Evolutionary conservation across 1,140 invertebrate species (phyloP), one percentile per base, ranked within the genome.

Genomic region (Pseudachorutes palmiensis): DNA sequence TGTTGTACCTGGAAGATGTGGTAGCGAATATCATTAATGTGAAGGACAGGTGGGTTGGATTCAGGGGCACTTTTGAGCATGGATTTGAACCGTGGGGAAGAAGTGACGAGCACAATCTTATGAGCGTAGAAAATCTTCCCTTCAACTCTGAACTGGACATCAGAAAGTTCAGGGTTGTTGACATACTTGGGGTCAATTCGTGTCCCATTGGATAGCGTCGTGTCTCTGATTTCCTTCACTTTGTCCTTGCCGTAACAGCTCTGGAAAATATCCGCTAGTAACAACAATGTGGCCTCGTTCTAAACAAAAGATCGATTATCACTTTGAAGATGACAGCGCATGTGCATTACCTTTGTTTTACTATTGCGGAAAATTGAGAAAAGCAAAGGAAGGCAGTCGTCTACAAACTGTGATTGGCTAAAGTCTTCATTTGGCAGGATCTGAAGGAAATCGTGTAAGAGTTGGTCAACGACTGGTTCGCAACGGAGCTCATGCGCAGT

Each of bases 71-170:
- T 87, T 74, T 85, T 90, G 28, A 95, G 80, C 91, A 94, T 92
- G 49, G 87, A 88, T 72, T 90, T 85, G 72, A 94, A 88, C 65
- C 90, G 82, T 19, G 89, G 85, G 9, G 91, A 94, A 41, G 91
- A 91, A 14, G 91, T 94, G 28, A 94, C 89, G 32, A 95, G 80
- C 31, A 95, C 90, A 62, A 94, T 94, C 81, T 93, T 94, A 77
- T 95, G 92, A 0, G 91, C 92, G 77, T 94, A 94, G 78, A 95
- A 94, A n/a, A 94, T 82, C 64, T 89, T 83, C 0, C 90, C 90
- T 79, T 94, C 91, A 12, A 95, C 91, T 75, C 90, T 83, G 76
- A 94, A 94, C 68, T 91, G 91, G 26, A 94, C 90, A 78, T 94
- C 92, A 72, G 89, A 90, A 14, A 94, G 81, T 75, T 92, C 91